Conservation (phyloP, 1,140 invertebrate genomes). For the Bombus ignitus region DNA sequence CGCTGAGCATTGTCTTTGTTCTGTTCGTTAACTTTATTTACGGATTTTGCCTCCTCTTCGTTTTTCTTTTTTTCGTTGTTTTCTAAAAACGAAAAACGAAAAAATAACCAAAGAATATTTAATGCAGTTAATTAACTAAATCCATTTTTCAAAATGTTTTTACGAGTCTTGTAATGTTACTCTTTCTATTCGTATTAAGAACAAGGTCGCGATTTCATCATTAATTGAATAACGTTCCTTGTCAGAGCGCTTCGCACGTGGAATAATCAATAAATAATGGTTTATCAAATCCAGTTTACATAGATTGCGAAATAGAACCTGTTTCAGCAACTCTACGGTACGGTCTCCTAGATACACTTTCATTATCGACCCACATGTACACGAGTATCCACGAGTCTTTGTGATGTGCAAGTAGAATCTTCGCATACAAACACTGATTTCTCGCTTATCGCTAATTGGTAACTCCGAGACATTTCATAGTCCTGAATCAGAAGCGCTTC, state of each 20-base stretch:
- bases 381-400: neutral
- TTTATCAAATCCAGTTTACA: conserved; percentile 12
- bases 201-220: neutral
- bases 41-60: conserved; percentile 32
- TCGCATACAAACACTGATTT: neutral
- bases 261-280: neutral
- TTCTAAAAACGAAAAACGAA: conserved; percentile 20
- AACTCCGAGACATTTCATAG: conserved; percentile 11
- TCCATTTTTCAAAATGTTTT: neutral
- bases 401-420: conserved; percentile 10
- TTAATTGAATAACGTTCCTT: neutral
- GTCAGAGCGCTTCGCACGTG: no score
- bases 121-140: no score
- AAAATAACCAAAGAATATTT: neutral
- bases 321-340: neutral
- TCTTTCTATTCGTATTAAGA: neutral
- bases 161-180: no score
- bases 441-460: conserved; percentile 34
- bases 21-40: conserved; percentile 50
- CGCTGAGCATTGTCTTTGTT: conserved; percentile 55
- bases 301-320: conserved; percentile 13
- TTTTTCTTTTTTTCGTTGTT: conserved; percentile 61
- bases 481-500: neutral
- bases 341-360: conserved; percentile 32
- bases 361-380: conserved; percentile 32